Evolutionary conservation across 2,113 vertebrate species (phyloP).

Genomic region (Vanacampus margaritifer): DNA sequence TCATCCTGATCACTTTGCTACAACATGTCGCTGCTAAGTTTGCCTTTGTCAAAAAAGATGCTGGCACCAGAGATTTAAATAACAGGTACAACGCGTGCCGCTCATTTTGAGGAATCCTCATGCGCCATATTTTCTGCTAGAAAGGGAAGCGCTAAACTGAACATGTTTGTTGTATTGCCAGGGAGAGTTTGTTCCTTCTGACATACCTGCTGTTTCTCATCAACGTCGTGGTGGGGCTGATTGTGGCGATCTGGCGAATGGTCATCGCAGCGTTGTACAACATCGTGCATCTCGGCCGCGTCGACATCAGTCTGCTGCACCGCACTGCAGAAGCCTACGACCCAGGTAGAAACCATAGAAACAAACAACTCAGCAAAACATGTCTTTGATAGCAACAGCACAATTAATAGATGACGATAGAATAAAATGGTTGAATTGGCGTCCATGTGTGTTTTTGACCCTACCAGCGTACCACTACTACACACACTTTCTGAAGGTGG

Average conservation of each 20-base stretch:
- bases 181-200: slow-evolving; percentile 73
- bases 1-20: slow-evolving; percentile 65
- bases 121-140: not conserved
- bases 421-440: too few species aligned
- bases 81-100: slow-evolving; percentile 54
- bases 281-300: slow-evolving; percentile 77
- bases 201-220: slow-evolving; percentile 84
- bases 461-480: slow-evolving; percentile 79
- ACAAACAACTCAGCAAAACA: not conserved
- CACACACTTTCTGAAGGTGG: slow-evolving; percentile 79
- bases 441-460: slow-evolving; percentile 16
- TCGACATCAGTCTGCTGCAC: slow-evolving; percentile 83
- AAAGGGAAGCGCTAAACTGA: not conserved
- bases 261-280: slow-evolving; percentile 81
- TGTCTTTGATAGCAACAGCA: too few species aligned
- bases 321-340: slow-evolving; percentile 72
- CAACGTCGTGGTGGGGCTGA: slow-evolving; percentile 76
- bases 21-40: slow-evolving; percentile 78
- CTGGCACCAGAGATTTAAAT: slow-evolving; percentile 62
- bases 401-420: too few species aligned
- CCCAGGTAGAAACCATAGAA: slow-evolving; percentile 68
- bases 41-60: slow-evolving; percentile 76
- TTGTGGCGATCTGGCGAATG: slow-evolving; percentile 74
- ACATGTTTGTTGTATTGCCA: slow-evolving; percentile 32
- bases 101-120: not conserved